A percentile compares a stretch with the other conserved stretches of the same genome.
Evolutionary conservation across 2,113 vertebrate genomes (phyloP).

Genomic region (Nothoprocta perdicaria): DNA sequence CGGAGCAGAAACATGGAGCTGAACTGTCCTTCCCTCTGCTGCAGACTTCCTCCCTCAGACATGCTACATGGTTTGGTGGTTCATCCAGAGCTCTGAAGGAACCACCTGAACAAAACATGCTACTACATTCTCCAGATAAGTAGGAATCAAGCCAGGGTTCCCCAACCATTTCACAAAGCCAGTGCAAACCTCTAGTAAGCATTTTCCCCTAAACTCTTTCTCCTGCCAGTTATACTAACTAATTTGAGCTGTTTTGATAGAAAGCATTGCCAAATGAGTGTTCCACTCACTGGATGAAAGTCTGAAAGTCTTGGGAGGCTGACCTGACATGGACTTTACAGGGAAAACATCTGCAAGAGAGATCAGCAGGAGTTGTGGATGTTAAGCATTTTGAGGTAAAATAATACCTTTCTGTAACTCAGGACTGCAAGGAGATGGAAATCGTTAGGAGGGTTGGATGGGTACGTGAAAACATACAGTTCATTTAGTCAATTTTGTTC

Average conservation of each 20-base stretch:
- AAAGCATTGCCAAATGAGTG: not conserved
- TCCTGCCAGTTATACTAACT: not conserved
- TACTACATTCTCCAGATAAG: not conserved
- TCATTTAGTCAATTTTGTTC: slow-evolving; percentile 25
- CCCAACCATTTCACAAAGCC: not conserved
- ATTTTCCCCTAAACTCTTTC: not conserved
- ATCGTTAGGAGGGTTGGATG: not conserved
- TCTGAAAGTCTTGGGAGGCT: not conserved
- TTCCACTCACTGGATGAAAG: not conserved
- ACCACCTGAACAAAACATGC: not conserved
- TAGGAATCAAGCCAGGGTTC: not conserved
- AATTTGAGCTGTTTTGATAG: not conserved
- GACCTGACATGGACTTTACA: not conserved
- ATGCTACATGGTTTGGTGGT: not conserved
- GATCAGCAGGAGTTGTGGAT: not conserved
- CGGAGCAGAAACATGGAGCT: not conserved
- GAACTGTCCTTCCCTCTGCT: not conserved
- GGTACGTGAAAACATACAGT: not conserved
- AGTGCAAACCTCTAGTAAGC: not conserved
- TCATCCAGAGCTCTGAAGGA: not conserved
- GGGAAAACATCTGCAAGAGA: not conserved
- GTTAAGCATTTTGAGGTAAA: not conserved
- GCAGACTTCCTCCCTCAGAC: not conserved
- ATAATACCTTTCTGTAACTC: not conserved
- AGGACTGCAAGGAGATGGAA: not conserved